Conservation (phyloP, 2,797 vertebrate species). For the Botia kubotai region DNA sequence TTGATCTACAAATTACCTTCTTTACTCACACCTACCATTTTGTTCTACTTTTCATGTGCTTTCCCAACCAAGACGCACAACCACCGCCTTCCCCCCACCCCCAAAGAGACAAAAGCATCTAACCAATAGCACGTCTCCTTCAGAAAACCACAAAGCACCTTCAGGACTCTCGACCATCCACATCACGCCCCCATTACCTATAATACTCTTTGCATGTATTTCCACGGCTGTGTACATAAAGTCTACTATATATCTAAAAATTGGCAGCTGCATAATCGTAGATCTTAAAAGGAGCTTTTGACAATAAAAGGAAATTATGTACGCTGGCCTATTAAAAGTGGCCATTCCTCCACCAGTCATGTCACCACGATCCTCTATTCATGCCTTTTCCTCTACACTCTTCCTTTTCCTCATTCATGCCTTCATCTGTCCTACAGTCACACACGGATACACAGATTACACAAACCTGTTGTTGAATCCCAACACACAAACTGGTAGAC, state of each 20-base stretch:
- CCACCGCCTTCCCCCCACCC: constrained; percentile 26
- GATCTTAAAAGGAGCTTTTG: constrained; percentile 77
- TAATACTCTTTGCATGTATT: constrained; percentile 85
- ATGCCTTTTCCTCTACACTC: constrained; percentile 54
- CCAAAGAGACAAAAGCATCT: constrained; percentile 75
- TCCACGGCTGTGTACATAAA: constrained; percentile 82
- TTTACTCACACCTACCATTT: constrained; percentile 74
- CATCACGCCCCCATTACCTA: constrained; percentile 64
- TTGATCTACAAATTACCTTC: constrained; percentile 75
- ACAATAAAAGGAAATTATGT: constrained; percentile 68
- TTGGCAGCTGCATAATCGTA: constrained; percentile 84
- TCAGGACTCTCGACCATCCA: constrained; percentile 73
- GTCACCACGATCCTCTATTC: background rate
- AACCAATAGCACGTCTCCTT: constrained; percentile 80
- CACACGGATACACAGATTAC: constrained; percentile 73
- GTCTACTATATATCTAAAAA: constrained; percentile 81
- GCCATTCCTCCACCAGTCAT: constrained; percentile 61
- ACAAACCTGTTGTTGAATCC: constrained; percentile 63
- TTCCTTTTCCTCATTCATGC: constrained; percentile 61
- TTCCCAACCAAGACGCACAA: constrained; percentile 45
- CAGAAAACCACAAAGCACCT: constrained; percentile 78
- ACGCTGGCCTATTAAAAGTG: constrained; percentile 73
- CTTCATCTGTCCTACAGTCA: constrained; percentile 70
- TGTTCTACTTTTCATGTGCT: constrained; percentile 63
- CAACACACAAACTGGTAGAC: constrained; percentile 60